A percentile compares a stretch with the other conserved stretches of the same genome.
Evolutionary conservation across 2,113 vertebrate species (phyloP).

Genomic region (Brienomyrus brachyistius): DNA sequence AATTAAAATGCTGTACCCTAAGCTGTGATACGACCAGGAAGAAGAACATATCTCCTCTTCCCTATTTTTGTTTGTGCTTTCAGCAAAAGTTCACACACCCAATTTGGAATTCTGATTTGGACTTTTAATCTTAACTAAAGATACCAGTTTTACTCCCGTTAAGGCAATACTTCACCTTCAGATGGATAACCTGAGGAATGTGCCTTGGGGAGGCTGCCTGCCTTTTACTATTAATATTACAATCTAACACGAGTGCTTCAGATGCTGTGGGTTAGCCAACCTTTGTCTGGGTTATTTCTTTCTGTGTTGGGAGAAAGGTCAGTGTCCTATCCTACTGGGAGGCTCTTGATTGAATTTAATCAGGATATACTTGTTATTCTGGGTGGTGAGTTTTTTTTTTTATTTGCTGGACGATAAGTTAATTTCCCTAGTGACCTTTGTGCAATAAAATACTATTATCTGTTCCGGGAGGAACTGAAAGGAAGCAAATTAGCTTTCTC

Average conservation of each 20-base stretch:
- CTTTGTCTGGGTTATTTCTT: constrained; percentile 60
- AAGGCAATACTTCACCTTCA: constrained; percentile 26
- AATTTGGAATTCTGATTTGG: constrained; percentile 36
- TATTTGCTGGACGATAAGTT: constrained; percentile 82
- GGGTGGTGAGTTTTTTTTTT: constrained; percentile 64
- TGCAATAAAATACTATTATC: constrained; percentile 83
- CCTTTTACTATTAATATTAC: constrained; percentile 49
- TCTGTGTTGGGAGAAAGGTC: constrained; percentile 69
- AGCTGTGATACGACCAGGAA: not conserved
- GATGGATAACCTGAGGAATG: constrained; percentile 47
- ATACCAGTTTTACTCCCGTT: not conserved
- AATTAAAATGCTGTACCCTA: not conserved
- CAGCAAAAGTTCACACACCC: constrained; percentile 40
- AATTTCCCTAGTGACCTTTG: constrained; percentile 93
- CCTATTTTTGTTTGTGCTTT: constrained; percentile 39
- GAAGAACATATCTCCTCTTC: not conserved
- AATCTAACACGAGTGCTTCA: constrained; percentile 49
- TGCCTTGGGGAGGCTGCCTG: constrained; percentile 46
- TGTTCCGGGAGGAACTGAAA: constrained; percentile 73
- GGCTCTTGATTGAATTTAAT: constrained; percentile 72
- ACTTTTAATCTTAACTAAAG: constrained; percentile 23
- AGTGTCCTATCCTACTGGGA: constrained; percentile 62
- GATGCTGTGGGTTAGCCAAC: constrained; percentile 31
- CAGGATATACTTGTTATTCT: constrained; percentile 74
- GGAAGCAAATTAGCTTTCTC: constrained; percentile 76